These are phyloP conservation scores for Tenthredo notha DNA, from an alignment of 2,888 invertebrate genomes.

Conservation along the genomic window DNA sequence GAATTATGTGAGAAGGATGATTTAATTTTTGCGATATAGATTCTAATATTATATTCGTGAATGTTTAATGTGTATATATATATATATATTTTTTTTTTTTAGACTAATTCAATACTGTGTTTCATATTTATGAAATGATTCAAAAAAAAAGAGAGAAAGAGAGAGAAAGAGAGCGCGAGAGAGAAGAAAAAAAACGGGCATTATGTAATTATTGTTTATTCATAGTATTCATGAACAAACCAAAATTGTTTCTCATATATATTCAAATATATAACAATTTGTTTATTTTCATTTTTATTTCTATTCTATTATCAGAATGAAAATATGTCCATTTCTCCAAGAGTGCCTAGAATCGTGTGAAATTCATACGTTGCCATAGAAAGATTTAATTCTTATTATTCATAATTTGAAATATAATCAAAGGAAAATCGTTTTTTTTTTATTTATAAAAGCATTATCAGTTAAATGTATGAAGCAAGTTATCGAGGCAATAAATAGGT, in stretches of 20 bases:
- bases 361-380: constrained; percentile 4
- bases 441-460: not conserved
- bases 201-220: not conserved
- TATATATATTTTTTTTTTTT: not conserved
- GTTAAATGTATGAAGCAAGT: not conserved
- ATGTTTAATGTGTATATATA: constrained; percentile 4
- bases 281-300: not conserved
- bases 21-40: constrained; percentile 12
- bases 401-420: constrained; percentile 5
- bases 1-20: not conserved
- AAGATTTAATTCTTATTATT: not conserved
- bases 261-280: not conserved
- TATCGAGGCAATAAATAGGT: constrained; percentile 15
- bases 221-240: constrained; percentile 1
- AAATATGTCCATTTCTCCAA: not conserved
- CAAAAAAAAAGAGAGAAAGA: not conserved
- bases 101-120: not conserved
- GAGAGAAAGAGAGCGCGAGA: too few species aligned
- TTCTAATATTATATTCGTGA: not conserved
- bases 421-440: too few species aligned
- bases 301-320: not conserved
- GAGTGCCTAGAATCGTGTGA: constrained; percentile 35
- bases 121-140: not conserved
- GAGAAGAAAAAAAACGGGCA: not conserved
- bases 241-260: not conserved